These are phyloP conservation scores for Conomelus anceps DNA, from an alignment of 2,888 invertebrate genomes.

Conservation along the genomic window DNA sequence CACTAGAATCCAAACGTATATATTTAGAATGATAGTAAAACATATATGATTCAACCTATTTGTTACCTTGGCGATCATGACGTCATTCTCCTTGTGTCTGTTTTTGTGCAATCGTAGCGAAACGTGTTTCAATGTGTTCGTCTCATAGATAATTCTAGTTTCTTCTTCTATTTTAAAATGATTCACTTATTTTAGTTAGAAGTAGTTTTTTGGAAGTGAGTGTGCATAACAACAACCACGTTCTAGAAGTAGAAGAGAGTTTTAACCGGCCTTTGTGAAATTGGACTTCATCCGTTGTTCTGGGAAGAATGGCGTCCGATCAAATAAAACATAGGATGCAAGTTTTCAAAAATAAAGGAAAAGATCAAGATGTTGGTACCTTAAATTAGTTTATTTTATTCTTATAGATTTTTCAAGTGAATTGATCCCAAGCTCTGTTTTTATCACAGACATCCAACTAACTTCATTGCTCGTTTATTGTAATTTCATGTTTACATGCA, in stretches of 20 bases:
- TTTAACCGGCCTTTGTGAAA: conserved; percentile 6
- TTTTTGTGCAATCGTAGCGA: conserved; percentile 18
- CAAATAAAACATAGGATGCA: conserved; percentile 79
- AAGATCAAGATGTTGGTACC: conserved; percentile 93
- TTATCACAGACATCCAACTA: neutral
- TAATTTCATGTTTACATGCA: neutral
- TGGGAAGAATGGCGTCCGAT: conserved; percentile 65
- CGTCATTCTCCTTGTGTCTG: conserved; percentile 24
- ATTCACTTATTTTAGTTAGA: conserved; percentile 11
- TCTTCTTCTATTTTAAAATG: neutral
- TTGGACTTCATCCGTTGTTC: conserved; percentile 33
- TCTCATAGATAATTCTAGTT: conserved; percentile 1
- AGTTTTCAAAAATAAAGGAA: conserved; percentile 98
- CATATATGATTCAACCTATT: neutral
- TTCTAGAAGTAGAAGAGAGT: neutral
- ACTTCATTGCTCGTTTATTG: neutral
- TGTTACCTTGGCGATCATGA: conserved; percentile 24
- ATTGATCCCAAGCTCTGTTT: neutral
- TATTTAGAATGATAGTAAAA: neutral
- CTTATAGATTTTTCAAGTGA: neutral
- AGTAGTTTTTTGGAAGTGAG: neutral
- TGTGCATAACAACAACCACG: neutral
- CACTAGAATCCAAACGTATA: neutral
- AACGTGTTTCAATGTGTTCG: conserved; percentile 25
- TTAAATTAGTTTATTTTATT: neutral